Conservation (phyloP, 2,113 vertebrate genomes). For the Zeus faber region DNA sequence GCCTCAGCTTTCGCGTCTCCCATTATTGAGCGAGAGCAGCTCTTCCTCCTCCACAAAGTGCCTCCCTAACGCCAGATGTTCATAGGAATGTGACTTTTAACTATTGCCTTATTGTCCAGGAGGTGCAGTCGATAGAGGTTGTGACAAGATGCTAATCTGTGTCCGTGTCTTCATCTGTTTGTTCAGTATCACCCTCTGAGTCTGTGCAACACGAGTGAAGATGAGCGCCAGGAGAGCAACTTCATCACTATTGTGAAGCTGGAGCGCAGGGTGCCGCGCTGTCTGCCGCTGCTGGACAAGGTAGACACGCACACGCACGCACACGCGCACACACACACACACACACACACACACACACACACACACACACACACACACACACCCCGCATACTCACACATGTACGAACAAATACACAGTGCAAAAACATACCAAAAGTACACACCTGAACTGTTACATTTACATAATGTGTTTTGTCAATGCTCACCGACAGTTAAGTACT, state of each 20-base stretch:
- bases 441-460: no score
- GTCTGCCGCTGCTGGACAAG: slow-evolving; percentile 89
- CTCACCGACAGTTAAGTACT: no score
- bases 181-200: slow-evolving; percentile 93
- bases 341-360: slow-evolving; percentile 9
- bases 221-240: slow-evolving; percentile 86
- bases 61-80: no score
- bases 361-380: slow-evolving; percentile 1
- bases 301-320: slow-evolving; percentile 58
- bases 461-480: no score
- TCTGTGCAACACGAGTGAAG: slow-evolving; percentile 96
- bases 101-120: no score
- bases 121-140: no score
- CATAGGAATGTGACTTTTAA: no score
- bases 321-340: not conserved
- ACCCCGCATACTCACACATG: not conserved
- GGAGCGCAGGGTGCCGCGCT: slow-evolving; percentile 85
- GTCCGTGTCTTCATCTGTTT: slow-evolving; percentile 18
- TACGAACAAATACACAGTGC: not conserved
- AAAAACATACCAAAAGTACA: not conserved
- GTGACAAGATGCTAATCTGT: not conserved
- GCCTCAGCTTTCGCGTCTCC: no score
- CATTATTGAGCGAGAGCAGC: not conserved
- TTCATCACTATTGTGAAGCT: slow-evolving; percentile 98
- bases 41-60: no score